Percentiles rank a stretch among this genome's conserved stretches.
Evolutionary conservation across 2,888 invertebrate species (phyloP).

Genomic region (Hypsopygia costalis): DNA sequence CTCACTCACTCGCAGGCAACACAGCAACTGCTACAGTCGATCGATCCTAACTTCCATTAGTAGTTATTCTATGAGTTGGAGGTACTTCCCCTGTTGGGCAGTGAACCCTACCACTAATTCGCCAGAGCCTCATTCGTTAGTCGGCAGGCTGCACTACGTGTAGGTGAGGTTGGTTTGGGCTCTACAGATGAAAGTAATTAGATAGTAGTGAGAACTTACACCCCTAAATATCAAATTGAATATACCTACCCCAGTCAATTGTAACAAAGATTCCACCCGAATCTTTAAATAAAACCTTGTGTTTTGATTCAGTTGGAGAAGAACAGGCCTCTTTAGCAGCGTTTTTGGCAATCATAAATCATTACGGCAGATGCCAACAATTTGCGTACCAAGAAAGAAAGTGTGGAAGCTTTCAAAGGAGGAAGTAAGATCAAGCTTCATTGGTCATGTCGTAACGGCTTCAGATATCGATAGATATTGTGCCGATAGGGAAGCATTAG

Average conservation of each 20-base stretch:
- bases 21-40: no score
- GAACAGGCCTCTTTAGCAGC: conserved; percentile 1
- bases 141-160: not conserved
- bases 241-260: no score
- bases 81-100: no score
- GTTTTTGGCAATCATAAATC: conserved; percentile 41
- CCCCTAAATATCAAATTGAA: not conserved
- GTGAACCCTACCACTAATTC: not conserved
- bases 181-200: not conserved
- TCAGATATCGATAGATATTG: no score
- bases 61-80: no score
- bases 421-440: not conserved
- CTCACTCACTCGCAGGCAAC: no score
- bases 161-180: not conserved
- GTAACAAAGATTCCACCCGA: not conserved
- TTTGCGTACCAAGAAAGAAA: not conserved
- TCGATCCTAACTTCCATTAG: no score
- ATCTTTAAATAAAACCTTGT: not conserved
- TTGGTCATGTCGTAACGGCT: not conserved
- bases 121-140: not conserved
- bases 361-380: conserved; percentile 10
- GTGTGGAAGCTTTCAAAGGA: not conserved
- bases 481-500: no score
- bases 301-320: not conserved
- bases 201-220: not conserved